These are phyloP conservation scores for Ciconia nigra DNA, from an alignment of 2,797 vertebrate species.

Conservation along the genomic window DNA sequence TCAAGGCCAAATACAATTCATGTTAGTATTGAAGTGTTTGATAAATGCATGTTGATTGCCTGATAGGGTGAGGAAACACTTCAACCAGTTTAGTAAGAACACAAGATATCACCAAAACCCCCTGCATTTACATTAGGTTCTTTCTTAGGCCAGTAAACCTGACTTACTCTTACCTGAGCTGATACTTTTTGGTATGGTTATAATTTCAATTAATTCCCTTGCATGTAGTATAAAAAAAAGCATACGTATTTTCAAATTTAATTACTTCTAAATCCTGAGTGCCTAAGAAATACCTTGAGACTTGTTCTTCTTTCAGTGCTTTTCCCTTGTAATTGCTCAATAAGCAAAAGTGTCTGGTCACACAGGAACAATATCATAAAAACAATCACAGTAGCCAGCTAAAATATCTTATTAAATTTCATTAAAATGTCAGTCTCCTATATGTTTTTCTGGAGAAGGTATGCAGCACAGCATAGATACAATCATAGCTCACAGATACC, in stretches of 20 bases:
- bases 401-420: background rate
- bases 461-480: background rate
- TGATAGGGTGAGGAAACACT: background rate
- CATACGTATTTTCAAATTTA: background rate
- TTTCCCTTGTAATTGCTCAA: background rate
- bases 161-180: background rate
- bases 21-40: background rate
- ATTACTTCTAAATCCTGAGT: background rate
- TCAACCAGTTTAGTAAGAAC: background rate
- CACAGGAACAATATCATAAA: background rate
- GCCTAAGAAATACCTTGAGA: background rate
- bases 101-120: background rate
- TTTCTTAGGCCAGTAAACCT: background rate
- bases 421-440: background rate
- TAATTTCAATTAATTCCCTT: background rate
- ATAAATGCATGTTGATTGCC: background rate
- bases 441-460: background rate
- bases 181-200: background rate
- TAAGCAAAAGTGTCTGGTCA: background rate
- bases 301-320: background rate
- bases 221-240: background rate
- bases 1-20: background rate
- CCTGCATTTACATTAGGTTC: fast-evolving
- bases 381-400: background rate
- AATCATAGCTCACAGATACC: background rate